Evolutionary conservation across 2,888 invertebrate genomes (phyloP), one percentile per base, ranked within the genome.

Genomic region (Monoplex corrugatus): DNA sequence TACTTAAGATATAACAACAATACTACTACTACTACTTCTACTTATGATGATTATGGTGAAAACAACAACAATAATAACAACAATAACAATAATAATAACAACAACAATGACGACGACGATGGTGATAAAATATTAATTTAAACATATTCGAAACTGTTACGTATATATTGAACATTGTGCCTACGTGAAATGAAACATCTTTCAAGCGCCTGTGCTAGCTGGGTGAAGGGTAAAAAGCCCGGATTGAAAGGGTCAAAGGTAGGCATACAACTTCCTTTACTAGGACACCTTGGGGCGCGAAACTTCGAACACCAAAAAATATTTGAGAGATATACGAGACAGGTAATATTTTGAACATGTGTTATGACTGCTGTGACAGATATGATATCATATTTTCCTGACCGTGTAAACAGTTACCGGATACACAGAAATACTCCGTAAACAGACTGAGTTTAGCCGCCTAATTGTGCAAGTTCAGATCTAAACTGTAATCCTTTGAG

Each of bases 161-260:
- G 19, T 8, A 50, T 50, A 50, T 8, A 19, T 19, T 50, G 28
- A 57, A 23, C 57, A 57, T 5, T 10, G 19, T 10, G 19, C 57
- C 57, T 2, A 57, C 2, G 10, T 10, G 2, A 10, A 57, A 35
- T 35, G 38, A 35, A 80, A 40, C 19, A 32, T 13, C 2, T 16
- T 80, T 43, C 78, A 43, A 80, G 78, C 23, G 43, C 78, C 78
- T 80, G 68, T 68, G 68, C 28, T 68, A 3, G 68, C 32, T 28
- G 43, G 78, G 40, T 80, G 40, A 80, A 80, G 43, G 78, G 78
- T 40, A 40, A n/a, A n/a, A n/a, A n/a, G n/a, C n/a, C n/a, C n/a
- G n/a, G n/a, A n/a, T n/a, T n/a, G n/a, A n/a, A n/a, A n/a, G n/a
- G n/a, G n/a, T n/a, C n/a, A n/a, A n/a, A n/a, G n/a, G n/a, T n/a